A percentile compares a stretch with the other conserved stretches of the same genome.
Evolutionary conservation across 1,140 invertebrate species (phyloP).

Genomic region (Zaprionus davidi): DNA sequence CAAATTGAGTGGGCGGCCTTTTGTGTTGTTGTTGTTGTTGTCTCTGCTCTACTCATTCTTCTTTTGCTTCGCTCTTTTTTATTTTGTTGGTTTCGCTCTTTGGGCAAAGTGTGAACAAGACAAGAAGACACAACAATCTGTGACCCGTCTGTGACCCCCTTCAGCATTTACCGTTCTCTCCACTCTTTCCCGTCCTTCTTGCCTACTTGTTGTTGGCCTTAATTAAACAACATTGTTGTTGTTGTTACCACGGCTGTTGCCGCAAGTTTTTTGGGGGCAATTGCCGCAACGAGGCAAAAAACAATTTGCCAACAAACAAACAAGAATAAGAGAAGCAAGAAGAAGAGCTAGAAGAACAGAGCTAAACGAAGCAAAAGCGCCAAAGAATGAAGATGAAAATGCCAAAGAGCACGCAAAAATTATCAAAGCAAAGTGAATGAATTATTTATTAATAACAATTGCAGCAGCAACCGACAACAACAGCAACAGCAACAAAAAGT

Average conservation of each 20-base stretch:
- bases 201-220: slow-evolving; percentile 14
- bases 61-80: neutral
- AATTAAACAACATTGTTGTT: slow-evolving; percentile 29
- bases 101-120: slow-evolving; percentile 45
- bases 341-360: neutral
- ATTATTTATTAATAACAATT: slow-evolving; percentile 53
- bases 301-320: slow-evolving; percentile 15
- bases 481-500: slow-evolving; percentile 5
- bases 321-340: slow-evolving; percentile 2
- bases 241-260: neutral
- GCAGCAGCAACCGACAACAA: slow-evolving; percentile 10
- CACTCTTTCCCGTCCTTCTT: too few species aligned
- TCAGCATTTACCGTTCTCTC: neutral
- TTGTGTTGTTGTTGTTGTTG: neutral
- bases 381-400: slow-evolving; percentile 22
- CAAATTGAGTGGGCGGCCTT: slow-evolving; percentile 44
- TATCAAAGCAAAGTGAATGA: slow-evolving; percentile 24
- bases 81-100: slow-evolving; percentile 16
- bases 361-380: neutral
- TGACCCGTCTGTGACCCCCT: slow-evolving; percentile 23
- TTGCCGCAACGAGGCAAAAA: slow-evolving; percentile 9
- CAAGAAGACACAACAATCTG: slow-evolving; percentile 40
- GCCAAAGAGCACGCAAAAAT: slow-evolving; percentile 18
- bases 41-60: neutral
- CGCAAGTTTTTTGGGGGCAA: slow-evolving; percentile 1